Evolutionary conservation across 1,140 invertebrate species (phyloP), one percentile per base, ranked within the genome.

Genomic region (Papilio polytes): DNA sequence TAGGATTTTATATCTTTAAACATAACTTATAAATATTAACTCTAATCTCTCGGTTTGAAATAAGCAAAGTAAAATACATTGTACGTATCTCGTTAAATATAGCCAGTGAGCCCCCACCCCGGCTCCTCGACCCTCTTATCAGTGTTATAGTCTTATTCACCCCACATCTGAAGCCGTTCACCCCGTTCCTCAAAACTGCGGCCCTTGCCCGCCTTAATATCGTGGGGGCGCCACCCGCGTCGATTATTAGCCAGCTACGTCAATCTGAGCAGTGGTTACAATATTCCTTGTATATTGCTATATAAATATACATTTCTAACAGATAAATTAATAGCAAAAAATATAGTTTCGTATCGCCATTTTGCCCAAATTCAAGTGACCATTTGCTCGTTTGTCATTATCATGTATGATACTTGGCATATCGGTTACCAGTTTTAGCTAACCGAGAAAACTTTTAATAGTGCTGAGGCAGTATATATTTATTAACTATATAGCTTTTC

Each of bases 201-300:
- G 87, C 84, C 87, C 82, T 88, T 84, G 79, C 87, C 88, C 88
- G 83, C 87, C 85, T 88, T 88, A 86, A 84, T 80, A 80, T 82
- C 51, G 81, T 63, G 81, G 78, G 81, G 83, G 80, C 78, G 83
- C 84, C 86, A 84, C 87, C 84, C 80, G 22, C 36, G 74, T 36
- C 86, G 82, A 84, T 89, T 88, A 89, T 89, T 87, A 88, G 83
- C 82, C 80, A 80, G 26, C 78, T 44, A 86, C 85, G 84, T 88
- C 87, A 87, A 89, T 87, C 86, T 88, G 53, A 84, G 77, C 82
- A 85, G 76, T 31, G 84, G 80, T 80, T 86, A 85, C 80, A 83
- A 78, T 82, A 18, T 53, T 26, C 48, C 1, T 66, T 70, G 73
- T 53, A 72, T 81, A 41, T 77, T 66, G 74, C 15, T 81, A 66